Evolutionary conservation across 2,888 invertebrate genomes (phyloP), one percentile per base, ranked within the genome.

Genomic region (Athetis lepigone): DNA sequence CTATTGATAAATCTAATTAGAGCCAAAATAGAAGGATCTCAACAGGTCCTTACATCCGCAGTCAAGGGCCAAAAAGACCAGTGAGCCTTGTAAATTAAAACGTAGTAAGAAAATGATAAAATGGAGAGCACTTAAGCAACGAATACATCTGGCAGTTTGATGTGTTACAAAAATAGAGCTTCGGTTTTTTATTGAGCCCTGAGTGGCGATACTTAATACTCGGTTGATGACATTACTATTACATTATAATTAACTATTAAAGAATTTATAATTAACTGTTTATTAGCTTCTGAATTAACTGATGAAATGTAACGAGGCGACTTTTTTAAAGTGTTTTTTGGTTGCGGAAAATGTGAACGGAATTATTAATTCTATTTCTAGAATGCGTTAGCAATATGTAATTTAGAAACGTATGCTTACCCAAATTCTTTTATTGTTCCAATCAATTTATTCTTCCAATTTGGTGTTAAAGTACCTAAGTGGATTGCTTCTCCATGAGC

Each of bases 151-250:
- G 76, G 47, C 18, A 42, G 21, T 60, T 51, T 16, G 23, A 37
- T 36, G 25, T 16, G 62, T 40, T 61, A 75, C 59, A 51, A 42
- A 77, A 71, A 75, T 54, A 63, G 63, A 55, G 37, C 65, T 60
- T 21, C 18, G 23, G 39, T 29, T 74, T 75, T 63, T 72, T 72
- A 77, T 55, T 40, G 27, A 27, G 7, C 33, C 61, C 50, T 45
- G 59, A 76, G 58, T 61, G 46, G 51, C 33, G 49, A 37, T 52
- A 59, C 52, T 66, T 66, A 69, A 69, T 77, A 64, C 40, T 27
- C 37, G 18, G 40, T 19, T 57, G 72, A 75, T 70, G 72, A 72
- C 56, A 57, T 59, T 47, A 60, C 59, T 55, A 67, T 76, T 65
- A 66, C 25, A 56, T 60, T 63, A 50, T 60, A 33, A 71, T 64